These are phyloP conservation scores for Lycocerus yunnanus DNA, from an alignment of 2,888 invertebrate species.

Conservation along the genomic window DNA sequence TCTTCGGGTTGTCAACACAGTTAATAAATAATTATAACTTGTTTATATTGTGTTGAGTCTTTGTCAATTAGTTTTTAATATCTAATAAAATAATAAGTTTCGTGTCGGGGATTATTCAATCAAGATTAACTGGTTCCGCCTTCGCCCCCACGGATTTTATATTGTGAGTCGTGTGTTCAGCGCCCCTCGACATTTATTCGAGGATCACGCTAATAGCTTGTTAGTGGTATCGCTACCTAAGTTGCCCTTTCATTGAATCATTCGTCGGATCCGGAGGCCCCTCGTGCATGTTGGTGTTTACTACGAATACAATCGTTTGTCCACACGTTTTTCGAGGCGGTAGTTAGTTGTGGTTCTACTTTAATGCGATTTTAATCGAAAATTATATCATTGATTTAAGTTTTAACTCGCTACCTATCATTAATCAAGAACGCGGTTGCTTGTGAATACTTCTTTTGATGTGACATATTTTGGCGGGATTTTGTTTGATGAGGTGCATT, in stretches of 20 bases:
- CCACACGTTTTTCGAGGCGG: slow-evolving; percentile 10
- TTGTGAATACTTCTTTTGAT: background rate
- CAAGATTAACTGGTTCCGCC: slow-evolving; percentile 47
- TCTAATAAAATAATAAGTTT: slow-evolving; percentile 5
- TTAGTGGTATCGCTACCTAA: slow-evolving; percentile 33
- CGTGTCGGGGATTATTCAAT: slow-evolving; percentile 58
- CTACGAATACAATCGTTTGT: slow-evolving; percentile 20
- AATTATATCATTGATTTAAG: background rate
- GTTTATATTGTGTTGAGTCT: background rate
- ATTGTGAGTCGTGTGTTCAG: slow-evolving; percentile 58
- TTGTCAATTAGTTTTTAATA: slow-evolving; percentile 12
- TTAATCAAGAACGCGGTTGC: background rate
- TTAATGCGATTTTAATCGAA: slow-evolving; percentile 14
- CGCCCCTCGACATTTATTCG: slow-evolving; percentile 50
- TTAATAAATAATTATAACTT: slow-evolving; percentile 2
- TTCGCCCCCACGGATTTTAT: slow-evolving; percentile 48
- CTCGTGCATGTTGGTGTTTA: slow-evolving; percentile 22
- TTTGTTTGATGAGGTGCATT: background rate
- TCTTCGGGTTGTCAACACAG: background rate
- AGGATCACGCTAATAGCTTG: slow-evolving; percentile 41
- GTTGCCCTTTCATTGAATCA: slow-evolving; percentile 24
- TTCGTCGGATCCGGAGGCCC: slow-evolving; percentile 12
- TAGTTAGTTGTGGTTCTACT: slow-evolving; percentile 6
- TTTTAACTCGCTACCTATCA: background rate
- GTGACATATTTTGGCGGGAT: slow-evolving; percentile 15